A percentile compares a stretch with the other conserved stretches of the same genome.
Evolutionary conservation across 1,140 invertebrate species (phyloP).

Genomic region (Procambarus clarkii): DNA sequence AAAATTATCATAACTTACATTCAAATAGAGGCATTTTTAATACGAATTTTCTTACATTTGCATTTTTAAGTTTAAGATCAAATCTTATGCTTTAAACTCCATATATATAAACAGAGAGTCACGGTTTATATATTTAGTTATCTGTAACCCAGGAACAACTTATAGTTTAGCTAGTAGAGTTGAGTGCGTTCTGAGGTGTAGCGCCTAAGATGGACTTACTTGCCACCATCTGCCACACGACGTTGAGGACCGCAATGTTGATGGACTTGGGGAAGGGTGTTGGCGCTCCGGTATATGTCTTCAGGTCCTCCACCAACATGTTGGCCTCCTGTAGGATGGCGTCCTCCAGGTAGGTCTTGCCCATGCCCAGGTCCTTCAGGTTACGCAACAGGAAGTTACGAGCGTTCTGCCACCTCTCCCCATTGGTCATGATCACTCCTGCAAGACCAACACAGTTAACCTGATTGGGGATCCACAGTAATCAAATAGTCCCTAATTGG

Average conservation of each 20-base stretch:
- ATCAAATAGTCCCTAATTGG: too few species aligned
- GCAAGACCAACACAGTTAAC: not conserved
- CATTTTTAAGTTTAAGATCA: not conserved
- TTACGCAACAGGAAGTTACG: slow-evolving; percentile 33
- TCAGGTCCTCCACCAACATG: slow-evolving; percentile 13
- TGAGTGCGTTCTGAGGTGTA: not conserved
- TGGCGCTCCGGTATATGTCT: not conserved
- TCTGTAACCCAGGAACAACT: not conserved
- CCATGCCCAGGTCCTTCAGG: slow-evolving; percentile 41
- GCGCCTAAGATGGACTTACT: not conserved
- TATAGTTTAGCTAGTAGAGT: not conserved
- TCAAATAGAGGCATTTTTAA: not conserved
- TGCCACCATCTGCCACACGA: slow-evolving; percentile 30
- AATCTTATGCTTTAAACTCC: not conserved
- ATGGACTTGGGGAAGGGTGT: not conserved
- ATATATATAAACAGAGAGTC: not conserved
- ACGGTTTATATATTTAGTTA: not conserved
- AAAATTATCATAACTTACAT: too few species aligned
- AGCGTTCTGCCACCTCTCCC: not conserved
- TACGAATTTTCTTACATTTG: not conserved
- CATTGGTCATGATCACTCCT: too few species aligned
- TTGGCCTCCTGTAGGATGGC: not conserved
- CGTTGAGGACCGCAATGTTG: slow-evolving; percentile 20
- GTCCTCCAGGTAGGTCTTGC: slow-evolving; percentile 38
- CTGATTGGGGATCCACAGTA: too few species aligned